These are phyloP conservation scores for Pampus argenteus DNA, from an alignment of 2,797 vertebrate species.

Conservation along the genomic window DNA sequence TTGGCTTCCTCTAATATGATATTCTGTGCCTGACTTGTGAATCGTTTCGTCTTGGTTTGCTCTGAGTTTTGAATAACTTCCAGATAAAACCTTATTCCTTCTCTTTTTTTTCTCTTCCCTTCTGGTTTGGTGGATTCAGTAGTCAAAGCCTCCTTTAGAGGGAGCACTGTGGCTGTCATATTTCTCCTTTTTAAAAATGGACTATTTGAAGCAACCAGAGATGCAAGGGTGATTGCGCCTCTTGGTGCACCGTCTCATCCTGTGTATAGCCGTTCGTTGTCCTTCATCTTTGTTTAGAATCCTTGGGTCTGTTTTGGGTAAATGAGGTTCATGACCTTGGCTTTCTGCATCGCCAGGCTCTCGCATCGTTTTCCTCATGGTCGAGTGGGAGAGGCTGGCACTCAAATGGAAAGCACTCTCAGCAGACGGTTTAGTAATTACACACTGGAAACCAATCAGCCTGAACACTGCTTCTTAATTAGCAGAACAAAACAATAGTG, in stretches of 20 bases:
- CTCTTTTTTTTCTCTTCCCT: constrained; percentile 12
- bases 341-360: constrained; percentile 71
- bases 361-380: constrained; percentile 67
- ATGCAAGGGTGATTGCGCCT: constrained; percentile 31
- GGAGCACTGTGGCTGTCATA: constrained; percentile 66
- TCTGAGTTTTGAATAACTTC: constrained; percentile 48
- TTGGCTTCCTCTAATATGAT: constrained; percentile 41
- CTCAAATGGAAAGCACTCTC: constrained; percentile 79
- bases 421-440: constrained; percentile 86
- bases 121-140: constrained; percentile 34
- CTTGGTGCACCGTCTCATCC: constrained; percentile 36
- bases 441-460: constrained; percentile 87
- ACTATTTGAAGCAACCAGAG: constrained; percentile 29
- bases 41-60: constrained; percentile 33
- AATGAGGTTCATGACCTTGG: constrained; percentile 75
- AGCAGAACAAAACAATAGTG: constrained; percentile 85
- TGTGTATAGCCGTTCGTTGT: constrained; percentile 38
- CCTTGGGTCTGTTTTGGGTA: constrained; percentile 70
- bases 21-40: constrained; percentile 48
- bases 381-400: constrained; percentile 71
- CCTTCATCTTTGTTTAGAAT: constrained; percentile 71
- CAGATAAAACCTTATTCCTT: constrained; percentile 36
- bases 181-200: constrained; percentile 32
- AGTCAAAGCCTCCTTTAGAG: constrained; percentile 62
- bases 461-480: constrained; percentile 87